Evolutionary conservation across 2,888 invertebrate species (phyloP), one percentile per base, ranked within the genome.

Genomic region (Eucera pruinosa): DNA sequence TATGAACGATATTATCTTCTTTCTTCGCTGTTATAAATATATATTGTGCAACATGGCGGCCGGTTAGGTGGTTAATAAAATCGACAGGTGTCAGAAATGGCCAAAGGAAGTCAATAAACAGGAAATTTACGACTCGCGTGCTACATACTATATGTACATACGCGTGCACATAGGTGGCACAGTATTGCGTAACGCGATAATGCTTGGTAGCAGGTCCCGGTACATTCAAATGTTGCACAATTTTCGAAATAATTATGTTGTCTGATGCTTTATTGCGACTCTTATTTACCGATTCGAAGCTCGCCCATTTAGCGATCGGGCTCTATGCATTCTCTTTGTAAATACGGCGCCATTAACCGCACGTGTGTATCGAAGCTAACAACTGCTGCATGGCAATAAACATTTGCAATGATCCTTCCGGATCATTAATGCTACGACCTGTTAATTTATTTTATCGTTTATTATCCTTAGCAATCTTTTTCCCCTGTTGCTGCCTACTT

Each of bases 191-290:
- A 54, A 36, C 15, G 20, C 36, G 23, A n/a, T 13, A n/a, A 13
- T 23, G 23, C 47, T 20, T 23, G 20, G 23, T 11, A 47, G 2
- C 58, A 6, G 2, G 11, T 52, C 1, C 25, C n/a, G 27, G n/a
- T n/a, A n/a, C n/a, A 58, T 58, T 15, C 25, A 58, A 41, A 58
- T 23, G 27, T 55, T 36, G 36, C 15, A 20, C 43, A 5, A 60
- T 45, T 45, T 9, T 45, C n/a, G 7, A 50, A 50, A 50, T 13
- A 27, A 62, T 39, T 50, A 25, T 50, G 13, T 27, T 9, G 39
- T 25, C 5, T 25, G 23, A 23, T 23, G 9, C 20, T n/a, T 20
- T 23, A 23, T 36, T 23, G 11, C n/a, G 11, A 36, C 20, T 13
- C 2, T 18, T 36, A 9, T 25, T 39, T 36, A 39, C 18, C 27